phyloP scores from a whole-genome alignment of 2,113 vertebrate genomes.

The Sciurus niger region DNA sequence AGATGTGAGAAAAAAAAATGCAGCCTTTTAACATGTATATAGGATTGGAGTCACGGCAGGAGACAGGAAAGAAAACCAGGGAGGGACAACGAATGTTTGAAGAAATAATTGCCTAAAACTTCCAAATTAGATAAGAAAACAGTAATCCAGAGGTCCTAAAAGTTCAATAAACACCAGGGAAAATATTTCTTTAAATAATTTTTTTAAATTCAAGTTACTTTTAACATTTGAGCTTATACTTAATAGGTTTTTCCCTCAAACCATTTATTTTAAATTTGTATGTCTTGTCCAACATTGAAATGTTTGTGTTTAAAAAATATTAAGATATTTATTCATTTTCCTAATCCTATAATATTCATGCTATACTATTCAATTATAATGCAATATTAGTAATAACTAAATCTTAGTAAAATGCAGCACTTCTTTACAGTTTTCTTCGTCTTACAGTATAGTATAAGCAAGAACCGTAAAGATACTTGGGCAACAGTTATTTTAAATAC shows the following conservation, averaged over 20 bases:
- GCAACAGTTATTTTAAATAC: not conserved
- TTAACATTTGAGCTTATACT: not conserved
- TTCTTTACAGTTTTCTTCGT: not conserved
- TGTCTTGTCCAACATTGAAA: not conserved
- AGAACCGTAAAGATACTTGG: not conserved
- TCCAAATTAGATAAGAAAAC: not conserved
- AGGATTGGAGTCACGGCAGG: not conserved
- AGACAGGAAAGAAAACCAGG: not conserved
- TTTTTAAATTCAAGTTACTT: not conserved
- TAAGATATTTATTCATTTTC: not conserved
- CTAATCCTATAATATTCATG: not conserved
- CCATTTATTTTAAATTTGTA: not conserved
- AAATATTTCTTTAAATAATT: not conserved
- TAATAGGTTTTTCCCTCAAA: not conserved
- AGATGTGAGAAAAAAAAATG: not conserved
- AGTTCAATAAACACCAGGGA: not conserved
- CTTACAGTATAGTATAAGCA: not conserved
- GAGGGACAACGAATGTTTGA: not conserved
- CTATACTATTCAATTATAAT: not conserved
- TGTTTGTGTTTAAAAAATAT: not conserved
- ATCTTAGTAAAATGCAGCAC: not conserved
- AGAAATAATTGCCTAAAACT: not conserved
- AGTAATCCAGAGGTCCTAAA: not conserved
- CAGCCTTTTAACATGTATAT: not conserved
- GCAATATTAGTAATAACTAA: not conserved